Conservation (phyloP, 2,113 vertebrate genomes). For the Mugil cephalus region DNA sequence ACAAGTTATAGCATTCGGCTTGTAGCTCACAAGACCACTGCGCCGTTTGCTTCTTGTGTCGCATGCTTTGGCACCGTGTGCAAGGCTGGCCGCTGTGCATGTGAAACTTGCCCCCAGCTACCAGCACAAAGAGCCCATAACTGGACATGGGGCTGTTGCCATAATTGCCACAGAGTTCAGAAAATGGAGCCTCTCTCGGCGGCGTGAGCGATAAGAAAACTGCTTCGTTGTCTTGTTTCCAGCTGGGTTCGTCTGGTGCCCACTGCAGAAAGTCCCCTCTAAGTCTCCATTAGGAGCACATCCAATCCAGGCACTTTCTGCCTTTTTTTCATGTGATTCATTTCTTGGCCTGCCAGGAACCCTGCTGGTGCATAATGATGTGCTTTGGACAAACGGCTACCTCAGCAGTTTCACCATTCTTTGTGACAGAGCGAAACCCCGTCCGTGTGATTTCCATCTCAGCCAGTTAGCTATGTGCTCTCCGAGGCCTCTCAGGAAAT, state of each 20-base stretch:
- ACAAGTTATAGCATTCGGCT: slow-evolving; percentile 55
- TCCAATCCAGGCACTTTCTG: slow-evolving; percentile 42
- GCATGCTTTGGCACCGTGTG: slow-evolving; percentile 38
- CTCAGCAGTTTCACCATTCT: slow-evolving; percentile 65
- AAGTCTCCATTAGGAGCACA: slow-evolving; percentile 54
- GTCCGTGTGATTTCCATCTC: slow-evolving; percentile 46
- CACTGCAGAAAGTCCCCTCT: slow-evolving; percentile 33
- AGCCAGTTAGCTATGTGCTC: slow-evolving; percentile 16
- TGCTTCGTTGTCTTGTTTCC: slow-evolving; percentile 64
- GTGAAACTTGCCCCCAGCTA: slow-evolving; percentile 53
- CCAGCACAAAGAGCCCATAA: slow-evolving; percentile 59
- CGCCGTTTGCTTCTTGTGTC: slow-evolving; percentile 41
- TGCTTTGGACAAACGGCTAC: slow-evolving; percentile 60
- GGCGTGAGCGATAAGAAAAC: slow-evolving; percentile 57
- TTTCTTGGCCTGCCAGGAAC: slow-evolving; percentile 51
- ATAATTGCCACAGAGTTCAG: slow-evolving; percentile 61
- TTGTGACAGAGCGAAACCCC: slow-evolving; percentile 45
- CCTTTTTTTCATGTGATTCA: slow-evolving; percentile 38
- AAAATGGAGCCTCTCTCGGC: slow-evolving; percentile 58
- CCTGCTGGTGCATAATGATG: slow-evolving; percentile 59
- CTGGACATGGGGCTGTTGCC: slow-evolving; percentile 47
- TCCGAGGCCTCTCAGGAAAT: slow-evolving; percentile 21
- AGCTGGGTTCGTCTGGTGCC: slow-evolving; percentile 63
- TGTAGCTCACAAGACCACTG: slow-evolving; percentile 44
- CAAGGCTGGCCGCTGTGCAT: slow-evolving; percentile 30